Conservation (phyloP, 1,140 invertebrate species). For the Bombus waltoni region DNA sequence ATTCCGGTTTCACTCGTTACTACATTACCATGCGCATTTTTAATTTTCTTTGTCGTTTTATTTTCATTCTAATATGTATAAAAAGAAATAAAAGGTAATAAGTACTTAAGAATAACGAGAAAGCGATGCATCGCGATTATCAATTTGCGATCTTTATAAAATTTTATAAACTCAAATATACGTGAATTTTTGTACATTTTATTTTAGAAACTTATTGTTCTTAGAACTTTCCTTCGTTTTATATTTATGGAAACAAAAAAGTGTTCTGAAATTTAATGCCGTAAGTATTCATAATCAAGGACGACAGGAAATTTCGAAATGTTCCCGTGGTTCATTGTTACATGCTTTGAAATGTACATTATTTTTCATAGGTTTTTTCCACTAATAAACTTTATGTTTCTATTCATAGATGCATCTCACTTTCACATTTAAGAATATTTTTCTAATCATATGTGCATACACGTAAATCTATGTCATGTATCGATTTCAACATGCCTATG, state of each 20-base stretch:
- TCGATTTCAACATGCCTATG: not conserved
- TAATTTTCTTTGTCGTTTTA: slow-evolving; percentile 5
- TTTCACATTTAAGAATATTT: not conserved
- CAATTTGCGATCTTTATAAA: slow-evolving; percentile 19
- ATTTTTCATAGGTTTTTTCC: not conserved
- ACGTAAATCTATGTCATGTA: not conserved
- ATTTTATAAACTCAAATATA: not conserved
- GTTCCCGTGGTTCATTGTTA: not conserved
- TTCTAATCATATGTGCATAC: not conserved
- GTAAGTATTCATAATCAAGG: slow-evolving; percentile 10
- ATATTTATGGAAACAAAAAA: not conserved
- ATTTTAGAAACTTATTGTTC: not conserved
- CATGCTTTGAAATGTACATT: not conserved
- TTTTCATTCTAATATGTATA: not conserved
- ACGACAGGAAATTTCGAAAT: slow-evolving; percentile 15
- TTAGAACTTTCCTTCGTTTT: not conserved
- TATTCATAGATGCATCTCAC: not conserved
- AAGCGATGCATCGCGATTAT: not conserved
- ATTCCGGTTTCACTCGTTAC: slow-evolving; percentile 30
- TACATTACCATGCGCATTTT: not conserved
- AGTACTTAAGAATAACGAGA: not conserved
- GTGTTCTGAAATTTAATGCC: not conserved
- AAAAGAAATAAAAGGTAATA: not conserved
- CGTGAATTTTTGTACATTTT: not conserved
- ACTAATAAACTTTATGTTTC: not conserved